Base-by-base conservation (phyloP, 2,888 invertebrate genomes). In the Amblyjoppa proteus region DNA sequence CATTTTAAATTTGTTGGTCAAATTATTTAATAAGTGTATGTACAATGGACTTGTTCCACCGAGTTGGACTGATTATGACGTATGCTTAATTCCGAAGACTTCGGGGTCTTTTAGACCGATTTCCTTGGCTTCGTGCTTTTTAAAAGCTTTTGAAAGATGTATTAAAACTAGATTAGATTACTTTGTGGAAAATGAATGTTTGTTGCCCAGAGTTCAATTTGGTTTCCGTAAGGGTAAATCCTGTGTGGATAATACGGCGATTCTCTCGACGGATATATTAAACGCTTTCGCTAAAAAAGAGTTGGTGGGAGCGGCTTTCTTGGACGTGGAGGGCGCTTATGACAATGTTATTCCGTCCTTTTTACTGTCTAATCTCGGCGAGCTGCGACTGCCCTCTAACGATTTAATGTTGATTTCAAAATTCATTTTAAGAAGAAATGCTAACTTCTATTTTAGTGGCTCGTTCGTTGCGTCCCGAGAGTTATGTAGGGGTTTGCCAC, bases 311-410 rank as follows among this genome's bases (percentile, higher is more conserved):
- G 49, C 70, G n/a, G 31, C 34, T 11, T 70, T 49, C 20, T 28
- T 70, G 0, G 70, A 49, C 3, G 6, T 70, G 13, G 51, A 70
- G 45, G 71, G 71, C 4, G 71, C 71, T n/a, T 49, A 71, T 31
- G 71, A 71, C 3, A 71, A 71, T 11, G 71, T 49, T 9, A 25
- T 20, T 20, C 20, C 20, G 20, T 20, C 20, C 20, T 20, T 20
- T 20, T 20, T 20, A 20, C 20, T 20, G 20, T 20, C 20, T 20
- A 20, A 20, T 20, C 20, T 20, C 20, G 20, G 20, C 20, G 20
- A 20, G 20, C 0, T 20, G 20, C 20, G 71, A 11, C 31, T 51
- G 1, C 49, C 71, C 2, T 11, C 31, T 6, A 25, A n/a, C 11
- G 28, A 51, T 5, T 11, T n/a, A 68, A 13, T 20, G 34, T 25